Evolutionary conservation across 53 echinoderm and acorn worm genomes (phyloP), one percentile per base, ranked within the genome.

Genomic region (Paelopatides confundens): DNA sequence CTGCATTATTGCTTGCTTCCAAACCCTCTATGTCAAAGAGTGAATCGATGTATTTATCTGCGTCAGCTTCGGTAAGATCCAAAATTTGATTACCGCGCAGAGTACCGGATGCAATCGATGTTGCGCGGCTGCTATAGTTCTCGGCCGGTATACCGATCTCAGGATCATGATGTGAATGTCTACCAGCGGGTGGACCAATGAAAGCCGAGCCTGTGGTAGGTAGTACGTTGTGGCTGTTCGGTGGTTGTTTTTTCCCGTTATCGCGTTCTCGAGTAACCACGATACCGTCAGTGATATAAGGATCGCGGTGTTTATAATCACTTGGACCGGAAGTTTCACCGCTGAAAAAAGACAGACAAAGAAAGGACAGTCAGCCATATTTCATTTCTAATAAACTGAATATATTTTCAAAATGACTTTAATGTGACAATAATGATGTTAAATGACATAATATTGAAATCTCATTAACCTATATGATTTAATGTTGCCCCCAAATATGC

Each of bases 71-170:
- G 1, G 79, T 33, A 4, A 79, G 29, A 26, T 74, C 46, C 36
- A 74, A 27, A 37, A 17, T 28, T 28, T 74, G 74, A 46, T 74
- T 74, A 79, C 49, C 79, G 54, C 79, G 84, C 0, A 83, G 64
- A 6, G 84, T 64, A 18, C 63, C 63, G 38, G 84, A 83, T 9
- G 84, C 84, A 6, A 36, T 31, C 21, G 84, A 83, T 9, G 84
- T 83, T 0, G 84, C 63, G 8, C 65, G 63, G 37, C 84, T 83
- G 84, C 84, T 83, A 62, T 83, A 83, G 65, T 65, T 63, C 37
- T 83, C 65, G 11, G 63, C 84, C 29, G 63, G 84, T 64, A 83
- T 83, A 83, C 84, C 84, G 64, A 83, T 36, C 8, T 83, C 84
- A 14, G 84, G 63, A 39, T 83, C 84, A 36, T 35, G 35, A 23